Evolutionary conservation across 2,113 vertebrate species (phyloP).

Genomic region (Tamias sibiricus): DNA sequence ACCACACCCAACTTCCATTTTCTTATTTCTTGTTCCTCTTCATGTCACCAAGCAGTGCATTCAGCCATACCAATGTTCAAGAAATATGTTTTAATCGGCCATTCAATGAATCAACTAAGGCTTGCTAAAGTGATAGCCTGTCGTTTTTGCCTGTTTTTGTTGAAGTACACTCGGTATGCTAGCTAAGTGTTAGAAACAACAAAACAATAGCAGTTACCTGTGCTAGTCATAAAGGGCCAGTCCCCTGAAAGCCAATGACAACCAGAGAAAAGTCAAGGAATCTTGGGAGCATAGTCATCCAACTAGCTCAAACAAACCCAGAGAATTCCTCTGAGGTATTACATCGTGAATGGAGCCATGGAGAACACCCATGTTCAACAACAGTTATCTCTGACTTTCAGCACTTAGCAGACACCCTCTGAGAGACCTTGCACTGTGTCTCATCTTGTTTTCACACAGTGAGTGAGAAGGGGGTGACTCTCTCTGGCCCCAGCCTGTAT

Average conservation of each 20-base stretch:
- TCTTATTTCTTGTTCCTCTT: not conserved
- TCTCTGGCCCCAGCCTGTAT: not conserved
- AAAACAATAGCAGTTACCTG: not conserved
- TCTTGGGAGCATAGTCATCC: not conserved
- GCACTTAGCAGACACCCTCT: not conserved
- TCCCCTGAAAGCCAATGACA: not conserved
- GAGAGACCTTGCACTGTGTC: not conserved
- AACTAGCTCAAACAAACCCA: not conserved
- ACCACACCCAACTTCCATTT: not conserved
- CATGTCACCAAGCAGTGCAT: not conserved
- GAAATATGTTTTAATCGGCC: not conserved
- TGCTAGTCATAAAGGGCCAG: not conserved
- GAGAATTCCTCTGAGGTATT: not conserved
- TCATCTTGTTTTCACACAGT: not conserved
- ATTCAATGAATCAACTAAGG: not conserved
- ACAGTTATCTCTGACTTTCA: not conserved
- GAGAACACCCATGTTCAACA: not conserved
- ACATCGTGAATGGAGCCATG: not conserved
- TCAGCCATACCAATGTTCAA: not conserved
- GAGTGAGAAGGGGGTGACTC: not conserved
- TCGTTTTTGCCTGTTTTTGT: not conserved
- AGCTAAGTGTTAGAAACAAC: constrained; percentile 9
- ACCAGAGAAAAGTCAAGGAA: not conserved
- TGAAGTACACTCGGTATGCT: not conserved
- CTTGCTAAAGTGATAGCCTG: not conserved